phyloP scores from a whole-genome alignment of 1,140 invertebrate species.

The Lysiphlebus fabarum region DNA sequence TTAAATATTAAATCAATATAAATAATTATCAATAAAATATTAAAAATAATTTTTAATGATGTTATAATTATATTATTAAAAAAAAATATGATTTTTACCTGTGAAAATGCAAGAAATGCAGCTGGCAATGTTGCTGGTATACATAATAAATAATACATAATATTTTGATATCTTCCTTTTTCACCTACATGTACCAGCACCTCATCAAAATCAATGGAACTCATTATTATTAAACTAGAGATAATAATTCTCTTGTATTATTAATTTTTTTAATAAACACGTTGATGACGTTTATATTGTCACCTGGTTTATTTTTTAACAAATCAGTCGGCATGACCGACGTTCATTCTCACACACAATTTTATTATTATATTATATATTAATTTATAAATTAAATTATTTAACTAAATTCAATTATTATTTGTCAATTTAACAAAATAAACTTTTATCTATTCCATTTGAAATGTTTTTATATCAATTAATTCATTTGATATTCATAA shows the following conservation, averaged over 20 bases:
- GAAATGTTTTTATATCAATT: no score
- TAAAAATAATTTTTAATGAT: no score
- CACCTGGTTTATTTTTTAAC: constrained; percentile 20
- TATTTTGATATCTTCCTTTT: constrained; percentile 66
- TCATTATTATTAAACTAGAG: constrained; percentile 45
- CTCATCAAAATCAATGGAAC: constrained; percentile 65
- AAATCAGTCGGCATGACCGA: constrained; percentile 45
- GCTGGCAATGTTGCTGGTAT: constrained; percentile 66
- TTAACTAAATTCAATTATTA: background rate
- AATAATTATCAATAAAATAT: no score
- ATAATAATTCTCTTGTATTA: constrained; percentile 17
- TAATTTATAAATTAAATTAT: background rate
- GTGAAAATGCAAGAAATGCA: constrained; percentile 67
- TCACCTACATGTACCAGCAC: constrained; percentile 65
- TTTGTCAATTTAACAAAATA: background rate
- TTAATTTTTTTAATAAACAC: background rate
- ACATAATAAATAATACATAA: constrained; percentile 68
- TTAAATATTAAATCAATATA: no score
- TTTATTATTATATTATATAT: background rate
- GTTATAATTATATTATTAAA: no score
- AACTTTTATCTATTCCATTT: no score
- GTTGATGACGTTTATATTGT: constrained; percentile 22
- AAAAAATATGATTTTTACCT: no score
- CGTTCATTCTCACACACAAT: constrained; percentile 28
- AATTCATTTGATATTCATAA: no score